These are phyloP conservation scores for Himalopsyche phryganea DNA, from an alignment of 1,140 invertebrate species.

Conservation along the genomic window DNA sequence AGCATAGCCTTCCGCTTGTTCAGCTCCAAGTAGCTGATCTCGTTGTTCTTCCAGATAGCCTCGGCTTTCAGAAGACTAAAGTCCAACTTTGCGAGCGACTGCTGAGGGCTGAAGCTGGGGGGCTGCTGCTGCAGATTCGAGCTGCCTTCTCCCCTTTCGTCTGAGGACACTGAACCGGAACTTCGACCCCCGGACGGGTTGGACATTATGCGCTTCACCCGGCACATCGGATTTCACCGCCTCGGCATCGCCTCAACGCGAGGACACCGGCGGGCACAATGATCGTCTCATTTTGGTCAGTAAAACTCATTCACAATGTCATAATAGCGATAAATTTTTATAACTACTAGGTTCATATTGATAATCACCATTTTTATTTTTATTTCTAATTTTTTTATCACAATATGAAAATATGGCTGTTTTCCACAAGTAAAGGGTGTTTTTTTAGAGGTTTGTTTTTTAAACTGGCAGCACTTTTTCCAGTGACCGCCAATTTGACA, in stretches of 20 bases:
- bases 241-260: not conserved
- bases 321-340: too few relatives aligned
- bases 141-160: slow-evolving; percentile 13
- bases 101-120: slow-evolving; percentile 12
- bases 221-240: slow-evolving; percentile 1
- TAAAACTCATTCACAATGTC: too few relatives aligned
- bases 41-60: slow-evolving; percentile 44
- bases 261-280: not conserved
- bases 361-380: too few relatives aligned
- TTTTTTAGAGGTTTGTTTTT: too few relatives aligned
- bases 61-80: slow-evolving; percentile 37
- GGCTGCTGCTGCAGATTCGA: not conserved
- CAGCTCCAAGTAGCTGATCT: slow-evolving; percentile 53
- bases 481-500: too few relatives aligned
- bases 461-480: too few relatives aligned
- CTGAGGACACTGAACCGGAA: slow-evolving; percentile 16
- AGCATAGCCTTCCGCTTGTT: slow-evolving; percentile 54
- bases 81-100: slow-evolving; percentile 38
- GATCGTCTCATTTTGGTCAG: too few relatives aligned
- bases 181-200: slow-evolving; percentile 4
- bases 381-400: too few relatives aligned
- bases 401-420: too few relatives aligned
- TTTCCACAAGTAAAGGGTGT: too few relatives aligned
- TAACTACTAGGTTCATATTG: too few relatives aligned
- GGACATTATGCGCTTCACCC: slow-evolving; percentile 22